Percentiles rank a stretch among this genome's conserved stretches.
Conservation (phyloP, 1,140 invertebrate species). For the Papilio polyxenes region DNA sequence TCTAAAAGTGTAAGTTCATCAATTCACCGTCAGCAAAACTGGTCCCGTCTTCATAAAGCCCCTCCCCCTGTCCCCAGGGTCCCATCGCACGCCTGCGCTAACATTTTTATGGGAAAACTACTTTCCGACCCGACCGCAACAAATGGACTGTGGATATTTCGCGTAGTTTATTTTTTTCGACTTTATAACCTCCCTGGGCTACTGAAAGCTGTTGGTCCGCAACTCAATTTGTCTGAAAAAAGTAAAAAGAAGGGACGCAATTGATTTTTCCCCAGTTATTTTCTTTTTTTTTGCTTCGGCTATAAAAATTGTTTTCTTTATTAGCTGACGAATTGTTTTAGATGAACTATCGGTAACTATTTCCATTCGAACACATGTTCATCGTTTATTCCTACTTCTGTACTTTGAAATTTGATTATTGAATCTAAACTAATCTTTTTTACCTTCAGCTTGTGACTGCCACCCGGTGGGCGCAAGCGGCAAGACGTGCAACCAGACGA, state of each 20-base stretch:
- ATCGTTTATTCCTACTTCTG: no score
- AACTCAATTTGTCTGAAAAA: neutral
- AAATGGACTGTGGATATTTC: constrained; percentile 40
- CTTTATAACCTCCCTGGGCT: constrained; percentile 42
- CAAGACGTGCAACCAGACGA: constrained; percentile 98
- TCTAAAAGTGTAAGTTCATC: constrained; percentile 27
- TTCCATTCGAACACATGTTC: neutral
- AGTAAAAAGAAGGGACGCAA: neutral
- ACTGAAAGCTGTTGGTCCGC: neutral
- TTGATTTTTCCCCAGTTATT: constrained; percentile 23
- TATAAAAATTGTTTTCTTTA: constrained; percentile 4
- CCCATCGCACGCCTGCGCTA: constrained; percentile 27
- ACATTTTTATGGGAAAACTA: constrained; percentile 52
- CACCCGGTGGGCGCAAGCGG: constrained; percentile 98
- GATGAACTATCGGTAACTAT: neutral
- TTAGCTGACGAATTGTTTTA: neutral
- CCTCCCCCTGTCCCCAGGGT: constrained; percentile 35
- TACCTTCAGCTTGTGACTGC: constrained; percentile 95
- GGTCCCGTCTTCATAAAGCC: constrained; percentile 33
- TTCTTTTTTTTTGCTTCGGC: neutral
- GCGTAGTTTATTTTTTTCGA: constrained; percentile 45
- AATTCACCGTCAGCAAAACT: constrained; percentile 24
- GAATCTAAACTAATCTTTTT: neutral
- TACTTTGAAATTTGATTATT: no score
- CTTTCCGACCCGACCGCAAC: constrained; percentile 35